Percentiles rank a stretch among this genome's conserved stretches.
Conservation (phyloP, 2,888 invertebrate genomes). For the Mystacides longicornis region DNA sequence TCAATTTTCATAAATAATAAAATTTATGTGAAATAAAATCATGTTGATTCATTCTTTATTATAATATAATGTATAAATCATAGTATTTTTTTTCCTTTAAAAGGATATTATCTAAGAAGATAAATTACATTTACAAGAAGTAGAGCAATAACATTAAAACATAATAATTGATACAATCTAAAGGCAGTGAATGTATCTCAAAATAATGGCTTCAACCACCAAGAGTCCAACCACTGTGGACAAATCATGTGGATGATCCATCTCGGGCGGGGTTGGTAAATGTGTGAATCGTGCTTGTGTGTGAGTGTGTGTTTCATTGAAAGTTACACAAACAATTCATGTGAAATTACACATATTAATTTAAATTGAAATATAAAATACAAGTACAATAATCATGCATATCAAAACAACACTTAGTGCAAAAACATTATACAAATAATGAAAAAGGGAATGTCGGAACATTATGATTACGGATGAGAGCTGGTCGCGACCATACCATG, state of each 20-base stretch:
- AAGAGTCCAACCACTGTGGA: no score
- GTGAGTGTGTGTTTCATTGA: not conserved
- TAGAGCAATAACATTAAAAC: not conserved
- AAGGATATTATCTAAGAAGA: not conserved
- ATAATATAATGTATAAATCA: not conserved
- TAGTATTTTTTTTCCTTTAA: not conserved
- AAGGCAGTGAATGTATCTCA: no score
- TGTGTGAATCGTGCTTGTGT: not conserved
- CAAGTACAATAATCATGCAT: slow-evolving; percentile 23
- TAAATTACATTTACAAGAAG: slow-evolving; percentile 1
- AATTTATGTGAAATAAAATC: slow-evolving; percentile 1
- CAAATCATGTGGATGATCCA: no score
- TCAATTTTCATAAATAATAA: slow-evolving; percentile 1
- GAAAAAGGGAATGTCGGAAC: slow-evolving; percentile 21
- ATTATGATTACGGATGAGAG: not conserved
- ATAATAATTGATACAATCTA: no score
- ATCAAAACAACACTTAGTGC: slow-evolving; percentile 24
- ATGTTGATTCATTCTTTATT: not conserved
- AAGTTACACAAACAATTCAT: not conserved
- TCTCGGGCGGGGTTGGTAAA: no score
- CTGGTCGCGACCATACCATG: no score
- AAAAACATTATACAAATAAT: slow-evolving; percentile 18
- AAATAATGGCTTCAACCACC: no score
- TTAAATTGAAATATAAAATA: slow-evolving; percentile 16
- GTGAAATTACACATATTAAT: slow-evolving; percentile 7